These are phyloP conservation scores for Ophiodon elongatus DNA, from an alignment of 2,113 vertebrate genomes.

Conservation along the genomic window DNA sequence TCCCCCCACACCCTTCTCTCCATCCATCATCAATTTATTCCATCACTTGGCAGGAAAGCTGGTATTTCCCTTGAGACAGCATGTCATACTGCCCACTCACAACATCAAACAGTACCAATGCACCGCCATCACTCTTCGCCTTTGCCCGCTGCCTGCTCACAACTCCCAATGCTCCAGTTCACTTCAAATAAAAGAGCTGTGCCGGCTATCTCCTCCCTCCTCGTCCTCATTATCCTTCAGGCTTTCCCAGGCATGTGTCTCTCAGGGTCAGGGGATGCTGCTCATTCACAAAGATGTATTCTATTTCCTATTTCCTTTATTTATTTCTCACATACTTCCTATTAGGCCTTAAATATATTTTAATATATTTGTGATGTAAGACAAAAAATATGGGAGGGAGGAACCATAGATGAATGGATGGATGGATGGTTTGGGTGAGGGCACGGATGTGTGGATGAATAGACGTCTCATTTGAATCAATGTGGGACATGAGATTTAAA, in stretches of 20 bases:
- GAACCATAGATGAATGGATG: constrained; percentile 12
- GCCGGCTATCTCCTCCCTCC: constrained; percentile 25
- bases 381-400: background rate
- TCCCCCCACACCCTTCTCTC: constrained; percentile 11
- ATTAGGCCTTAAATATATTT: background rate
- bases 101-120: constrained; percentile 69
- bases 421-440: background rate
- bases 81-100: constrained; percentile 72
- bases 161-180: constrained; percentile 67
- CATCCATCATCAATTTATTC: constrained; percentile 56
- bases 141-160: constrained; percentile 61
- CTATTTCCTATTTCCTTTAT: constrained; percentile 7
- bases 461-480: background rate
- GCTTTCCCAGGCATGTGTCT: constrained; percentile 24
- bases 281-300: constrained; percentile 40
- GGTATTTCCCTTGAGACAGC: constrained; percentile 70
- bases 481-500: constrained; percentile 10
- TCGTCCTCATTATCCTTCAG: constrained; percentile 40
- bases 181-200: constrained; percentile 63
- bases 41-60: constrained; percentile 59
- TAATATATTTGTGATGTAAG: background rate
- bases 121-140: constrained; percentile 53
- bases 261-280: constrained; percentile 38
- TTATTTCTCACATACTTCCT: background rate
- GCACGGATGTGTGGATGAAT: constrained; percentile 12